phyloP scores from a whole-genome alignment of 1,140 invertebrate species.

The Ceratina japonica region DNA sequence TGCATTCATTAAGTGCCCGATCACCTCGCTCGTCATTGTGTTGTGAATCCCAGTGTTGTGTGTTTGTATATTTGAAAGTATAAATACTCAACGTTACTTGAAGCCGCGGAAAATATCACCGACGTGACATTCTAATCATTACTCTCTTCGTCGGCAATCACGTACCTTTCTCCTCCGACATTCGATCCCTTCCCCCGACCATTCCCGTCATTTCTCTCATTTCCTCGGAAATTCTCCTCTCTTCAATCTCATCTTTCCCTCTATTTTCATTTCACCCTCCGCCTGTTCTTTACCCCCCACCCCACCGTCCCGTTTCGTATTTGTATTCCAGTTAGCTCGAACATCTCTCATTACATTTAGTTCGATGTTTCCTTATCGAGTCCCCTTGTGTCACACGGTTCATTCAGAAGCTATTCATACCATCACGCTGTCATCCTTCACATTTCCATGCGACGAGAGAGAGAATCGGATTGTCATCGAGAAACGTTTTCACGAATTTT shows the following conservation, averaged over 20 bases:
- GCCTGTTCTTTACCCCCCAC: not conserved
- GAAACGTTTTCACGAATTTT: constrained; percentile 41
- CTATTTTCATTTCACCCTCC: not conserved
- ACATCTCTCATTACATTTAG: not conserved
- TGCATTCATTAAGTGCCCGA: constrained; percentile 57
- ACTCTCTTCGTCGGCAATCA: constrained; percentile 48
- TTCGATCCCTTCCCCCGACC: not conserved
- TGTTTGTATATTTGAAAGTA: constrained; percentile 79
- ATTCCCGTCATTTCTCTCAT: not conserved
- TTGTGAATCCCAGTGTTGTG: constrained; percentile 77
- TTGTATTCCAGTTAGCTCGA: too few species aligned
- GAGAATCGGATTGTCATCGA: constrained; percentile 54
- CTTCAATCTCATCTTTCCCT: not conserved
- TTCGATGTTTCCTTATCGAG: not conserved
- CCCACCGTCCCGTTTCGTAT: too few species aligned
- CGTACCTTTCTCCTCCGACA: not conserved
- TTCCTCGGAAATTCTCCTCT: not conserved
- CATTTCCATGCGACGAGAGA: constrained; percentile 56
- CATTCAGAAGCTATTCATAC: not conserved
- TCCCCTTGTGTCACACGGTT: constrained; percentile 1
- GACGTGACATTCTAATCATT: constrained; percentile 60
- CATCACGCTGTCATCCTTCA: constrained; percentile 28
- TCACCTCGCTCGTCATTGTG: constrained; percentile 71
- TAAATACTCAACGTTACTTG: constrained; percentile 79
- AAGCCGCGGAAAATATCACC: constrained; percentile 70